phyloP scores from a whole-genome alignment of 2,113 vertebrate genomes.

The Nestor notabilis region DNA sequence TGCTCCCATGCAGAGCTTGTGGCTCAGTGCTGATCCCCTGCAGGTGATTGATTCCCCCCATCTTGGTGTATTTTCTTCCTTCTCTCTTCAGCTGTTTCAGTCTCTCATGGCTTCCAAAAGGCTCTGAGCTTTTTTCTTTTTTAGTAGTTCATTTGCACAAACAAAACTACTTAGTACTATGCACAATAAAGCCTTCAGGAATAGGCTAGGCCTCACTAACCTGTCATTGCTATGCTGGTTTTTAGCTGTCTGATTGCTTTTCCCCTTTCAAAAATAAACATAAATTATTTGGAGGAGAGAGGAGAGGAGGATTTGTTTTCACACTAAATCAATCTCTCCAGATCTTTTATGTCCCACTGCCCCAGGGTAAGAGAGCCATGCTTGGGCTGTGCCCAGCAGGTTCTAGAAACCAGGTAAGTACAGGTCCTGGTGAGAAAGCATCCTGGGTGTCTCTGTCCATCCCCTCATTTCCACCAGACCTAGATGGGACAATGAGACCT shows the following conservation, averaged over 20 bases:
- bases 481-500: neutral
- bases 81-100: neutral
- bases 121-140: neutral
- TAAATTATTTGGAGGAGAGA: neutral
- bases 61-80: neutral
- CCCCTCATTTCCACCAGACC: neutral
- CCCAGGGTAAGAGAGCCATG: neutral
- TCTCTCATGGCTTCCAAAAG: neutral
- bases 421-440: neutral
- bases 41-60: fast-evolving
- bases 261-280: neutral
- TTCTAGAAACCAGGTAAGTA: neutral
- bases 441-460: neutral
- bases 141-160: neutral
- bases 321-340: neutral
- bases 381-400: neutral
- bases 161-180: neutral
- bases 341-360: neutral
- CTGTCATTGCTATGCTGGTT: neutral
- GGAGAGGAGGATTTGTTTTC: neutral
- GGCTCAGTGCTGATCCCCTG: neutral
- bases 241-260: neutral
- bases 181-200: neutral
- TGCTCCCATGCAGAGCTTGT: fast-evolving
- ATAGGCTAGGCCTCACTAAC: neutral